A percentile compares a stretch with the other conserved stretches of the same genome.
phyloP scores from a whole-genome alignment of 2,113 vertebrate genomes.

The Tragulus kanchil region DNA sequence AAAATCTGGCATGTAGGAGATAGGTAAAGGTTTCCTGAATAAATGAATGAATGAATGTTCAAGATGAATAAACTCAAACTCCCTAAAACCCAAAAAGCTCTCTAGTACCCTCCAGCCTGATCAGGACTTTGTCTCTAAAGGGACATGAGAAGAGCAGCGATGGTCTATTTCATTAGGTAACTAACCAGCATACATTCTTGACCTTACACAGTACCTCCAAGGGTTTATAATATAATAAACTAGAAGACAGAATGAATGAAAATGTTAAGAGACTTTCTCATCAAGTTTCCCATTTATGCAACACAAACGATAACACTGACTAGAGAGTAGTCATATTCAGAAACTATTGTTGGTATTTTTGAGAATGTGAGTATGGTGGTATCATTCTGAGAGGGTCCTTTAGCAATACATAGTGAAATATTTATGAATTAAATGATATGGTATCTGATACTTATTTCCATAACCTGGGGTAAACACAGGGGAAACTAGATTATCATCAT shows the following conservation, averaged over 20 bases:
- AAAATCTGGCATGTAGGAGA: background rate
- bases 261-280: constrained; percentile 13
- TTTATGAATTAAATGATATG: constrained; percentile 30
- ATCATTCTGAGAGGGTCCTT: background rate
- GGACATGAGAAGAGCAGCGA: background rate
- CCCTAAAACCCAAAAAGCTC: background rate
- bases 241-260: background rate
- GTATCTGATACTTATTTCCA: background rate
- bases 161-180: background rate
- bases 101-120: background rate
- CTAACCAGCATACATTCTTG: background rate
- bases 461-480: background rate
- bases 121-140: background rate
- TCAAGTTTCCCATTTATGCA: background rate
- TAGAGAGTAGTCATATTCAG: background rate
- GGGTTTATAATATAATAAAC: background rate
- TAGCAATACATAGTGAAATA: constrained; percentile 1
- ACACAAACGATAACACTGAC: background rate
- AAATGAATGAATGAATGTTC: background rate
- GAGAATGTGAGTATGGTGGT: background rate
- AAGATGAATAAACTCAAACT: constrained; percentile 4
- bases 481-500: background rate
- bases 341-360: background rate
- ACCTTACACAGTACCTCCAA: background rate
- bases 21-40: constrained; percentile 32